Evolutionary conservation across 2,888 invertebrate species (phyloP).

Genomic region (Eristalis arbustorum): DNA sequence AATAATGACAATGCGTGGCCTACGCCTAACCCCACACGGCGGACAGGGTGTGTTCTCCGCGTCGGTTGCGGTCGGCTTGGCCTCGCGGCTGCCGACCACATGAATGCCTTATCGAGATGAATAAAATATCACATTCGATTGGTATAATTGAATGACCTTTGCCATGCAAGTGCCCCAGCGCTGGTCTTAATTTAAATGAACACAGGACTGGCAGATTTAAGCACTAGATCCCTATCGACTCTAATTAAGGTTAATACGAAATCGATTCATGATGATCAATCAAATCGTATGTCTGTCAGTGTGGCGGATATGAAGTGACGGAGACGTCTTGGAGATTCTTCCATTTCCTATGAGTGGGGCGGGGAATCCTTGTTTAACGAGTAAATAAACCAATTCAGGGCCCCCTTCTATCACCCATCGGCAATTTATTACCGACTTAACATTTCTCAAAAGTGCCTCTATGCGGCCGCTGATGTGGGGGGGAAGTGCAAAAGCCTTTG

Average conservation of each 20-base stretch:
- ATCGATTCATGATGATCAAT: not conserved
- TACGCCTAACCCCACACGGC: not conserved
- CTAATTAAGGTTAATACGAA: conserved; percentile 41
- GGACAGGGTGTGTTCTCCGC: not conserved
- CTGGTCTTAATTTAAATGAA: conserved; percentile 28
- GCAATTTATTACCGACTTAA: not conserved
- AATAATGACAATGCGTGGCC: conserved; percentile 2
- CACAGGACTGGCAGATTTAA: conserved; percentile 5
- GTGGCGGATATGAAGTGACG: not conserved
- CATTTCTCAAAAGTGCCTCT: not conserved
- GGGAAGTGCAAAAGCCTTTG: not conserved
- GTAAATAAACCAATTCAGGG: not conserved
- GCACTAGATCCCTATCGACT: conserved; percentile 33
- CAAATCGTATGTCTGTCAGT: not conserved
- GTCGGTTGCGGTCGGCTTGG: too few relatives aligned
- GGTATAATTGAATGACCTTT: conserved; percentile 39
- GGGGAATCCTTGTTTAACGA: not conserved
- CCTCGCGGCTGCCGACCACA: not conserved
- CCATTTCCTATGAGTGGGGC: not conserved
- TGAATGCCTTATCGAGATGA: conserved; percentile 38
- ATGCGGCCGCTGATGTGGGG: too few relatives aligned
- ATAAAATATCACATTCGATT: conserved; percentile 35
- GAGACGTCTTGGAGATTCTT: not conserved
- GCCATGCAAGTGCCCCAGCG: conserved; percentile 33
- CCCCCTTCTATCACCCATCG: not conserved